Percentiles rank a stretch among this genome's conserved stretches.
Evolutionary conservation across 2,113 vertebrate genomes (phyloP).

Genomic region (Agapornis roseicollis): DNA sequence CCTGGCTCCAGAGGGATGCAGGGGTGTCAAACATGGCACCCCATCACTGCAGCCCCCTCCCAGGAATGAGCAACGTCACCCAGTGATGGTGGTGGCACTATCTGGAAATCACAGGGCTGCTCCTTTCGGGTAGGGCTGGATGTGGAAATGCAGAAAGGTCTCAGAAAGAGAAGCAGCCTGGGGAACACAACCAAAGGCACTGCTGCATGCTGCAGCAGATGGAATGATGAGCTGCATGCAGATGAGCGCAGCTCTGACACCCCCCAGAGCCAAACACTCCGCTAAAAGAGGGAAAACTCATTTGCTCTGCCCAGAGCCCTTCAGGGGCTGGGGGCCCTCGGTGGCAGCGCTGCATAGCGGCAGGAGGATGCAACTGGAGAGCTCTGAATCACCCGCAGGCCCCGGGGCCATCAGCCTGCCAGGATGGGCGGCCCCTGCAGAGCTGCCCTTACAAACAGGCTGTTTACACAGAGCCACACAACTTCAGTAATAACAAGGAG

Average conservation of each 20-base stretch:
- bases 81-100: background rate
- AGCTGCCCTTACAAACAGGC: background rate
- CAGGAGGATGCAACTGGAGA: background rate
- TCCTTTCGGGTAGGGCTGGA: background rate
- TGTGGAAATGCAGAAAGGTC: background rate
- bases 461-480: background rate
- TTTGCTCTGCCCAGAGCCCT: background rate
- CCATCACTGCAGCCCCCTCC: background rate
- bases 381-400: background rate
- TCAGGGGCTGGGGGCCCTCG: background rate
- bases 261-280: background rate
- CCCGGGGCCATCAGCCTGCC: background rate
- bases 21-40: background rate
- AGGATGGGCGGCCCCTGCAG: background rate
- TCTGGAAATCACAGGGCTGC: background rate
- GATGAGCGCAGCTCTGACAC: background rate
- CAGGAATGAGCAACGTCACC: accelerated
- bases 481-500: accelerated
- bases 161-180: background rate
- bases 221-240: background rate
- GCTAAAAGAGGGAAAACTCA: background rate
- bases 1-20: background rate
- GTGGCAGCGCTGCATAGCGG: background rate
- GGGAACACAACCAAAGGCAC: background rate
- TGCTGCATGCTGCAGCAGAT: background rate